Conservation (phyloP, 2,888 invertebrate genomes). For the Mythimna impura region DNA sequence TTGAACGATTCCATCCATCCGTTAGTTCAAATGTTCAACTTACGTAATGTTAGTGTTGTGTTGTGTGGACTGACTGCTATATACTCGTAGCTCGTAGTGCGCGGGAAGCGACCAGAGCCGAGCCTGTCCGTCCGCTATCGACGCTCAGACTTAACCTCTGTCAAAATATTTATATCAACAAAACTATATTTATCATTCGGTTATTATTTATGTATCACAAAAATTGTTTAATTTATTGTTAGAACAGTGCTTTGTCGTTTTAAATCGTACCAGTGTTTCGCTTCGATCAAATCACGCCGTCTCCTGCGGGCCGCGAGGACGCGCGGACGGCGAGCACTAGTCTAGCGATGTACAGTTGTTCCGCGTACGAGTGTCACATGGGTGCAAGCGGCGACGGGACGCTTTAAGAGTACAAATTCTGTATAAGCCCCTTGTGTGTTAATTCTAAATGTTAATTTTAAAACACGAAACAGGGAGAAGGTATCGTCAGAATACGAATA, state of each 20-base stretch:
- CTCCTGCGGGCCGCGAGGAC: slow-evolving; percentile 52
- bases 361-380: slow-evolving; percentile 65
- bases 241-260: slow-evolving; percentile 75
- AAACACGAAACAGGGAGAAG: slow-evolving; percentile 83
- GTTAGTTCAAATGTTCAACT: slow-evolving; percentile 63
- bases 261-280: slow-evolving; percentile 81
- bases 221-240: slow-evolving; percentile 75
- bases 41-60: slow-evolving; percentile 57
- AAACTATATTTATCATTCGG: slow-evolving; percentile 78
- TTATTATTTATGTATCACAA: slow-evolving; percentile 83
- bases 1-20: slow-evolving; percentile 63
- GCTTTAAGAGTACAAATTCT: slow-evolving; percentile 94
- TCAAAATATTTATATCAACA: slow-evolving; percentile 72
- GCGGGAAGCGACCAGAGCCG: slow-evolving; percentile 48
- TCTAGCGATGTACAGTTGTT: slow-evolving; percentile 59
- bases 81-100: slow-evolving; percentile 5
- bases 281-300: slow-evolving; percentile 75
- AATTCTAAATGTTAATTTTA: slow-evolving; percentile 87
- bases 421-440: slow-evolving; percentile 91
- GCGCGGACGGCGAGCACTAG: slow-evolving; percentile 34
- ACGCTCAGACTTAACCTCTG: slow-evolving; percentile 73
- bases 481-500: slow-evolving; percentile 77
- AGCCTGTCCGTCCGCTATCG: slow-evolving; percentile 66
- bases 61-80: slow-evolving; percentile 30
- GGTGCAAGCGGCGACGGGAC: slow-evolving; percentile 84